These are phyloP conservation scores for Smittia aterrima DNA, from an alignment of 2,888 invertebrate species.

Conservation along the genomic window DNA sequence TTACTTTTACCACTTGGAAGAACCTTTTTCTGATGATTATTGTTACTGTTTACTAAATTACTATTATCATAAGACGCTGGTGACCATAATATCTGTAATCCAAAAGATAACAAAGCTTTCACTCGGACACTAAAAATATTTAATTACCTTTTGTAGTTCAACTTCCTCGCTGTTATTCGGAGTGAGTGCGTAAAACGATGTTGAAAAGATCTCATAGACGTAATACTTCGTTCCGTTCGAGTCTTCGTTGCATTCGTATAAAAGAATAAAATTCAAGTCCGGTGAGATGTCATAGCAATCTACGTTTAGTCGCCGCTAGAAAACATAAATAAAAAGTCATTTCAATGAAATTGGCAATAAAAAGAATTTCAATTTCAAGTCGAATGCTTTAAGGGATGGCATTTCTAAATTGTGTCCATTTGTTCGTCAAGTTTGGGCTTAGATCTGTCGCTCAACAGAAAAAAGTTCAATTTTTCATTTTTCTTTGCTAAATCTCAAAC, in stretches of 20 bases:
- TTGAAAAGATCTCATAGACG: conserved; percentile 54
- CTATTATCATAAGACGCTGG: conserved; percentile 38
- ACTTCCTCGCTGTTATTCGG: conserved; percentile 31
- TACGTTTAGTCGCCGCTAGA: conserved; percentile 28
- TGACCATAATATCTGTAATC: conserved; percentile 38
- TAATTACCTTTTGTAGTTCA: conserved; percentile 32
- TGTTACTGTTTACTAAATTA: conserved; percentile 29
- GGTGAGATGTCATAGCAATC: conserved; percentile 38
- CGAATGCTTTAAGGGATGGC: too few relatives aligned
- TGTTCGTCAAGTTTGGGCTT: background rate
- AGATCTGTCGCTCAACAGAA: too few relatives aligned
- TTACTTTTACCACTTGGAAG: conserved; percentile 39
- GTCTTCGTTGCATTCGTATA: conserved; percentile 31
- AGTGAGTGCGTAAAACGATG: conserved; percentile 64
- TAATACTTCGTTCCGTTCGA: conserved; percentile 56
- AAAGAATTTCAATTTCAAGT: too few relatives aligned
- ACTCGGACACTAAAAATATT: too few relatives aligned
- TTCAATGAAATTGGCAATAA: background rate
- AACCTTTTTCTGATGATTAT: conserved; percentile 32
- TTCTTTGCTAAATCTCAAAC: too few relatives aligned
- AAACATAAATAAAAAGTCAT: background rate
- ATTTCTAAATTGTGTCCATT: background rate
- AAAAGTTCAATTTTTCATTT: too few relatives aligned
- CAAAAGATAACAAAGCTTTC: too few relatives aligned
- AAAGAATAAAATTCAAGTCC: conserved; percentile 40